These are phyloP conservation scores for Hemibagrus wyckioides DNA, from an alignment of 2,113 vertebrate genomes.

Conservation along the genomic window DNA sequence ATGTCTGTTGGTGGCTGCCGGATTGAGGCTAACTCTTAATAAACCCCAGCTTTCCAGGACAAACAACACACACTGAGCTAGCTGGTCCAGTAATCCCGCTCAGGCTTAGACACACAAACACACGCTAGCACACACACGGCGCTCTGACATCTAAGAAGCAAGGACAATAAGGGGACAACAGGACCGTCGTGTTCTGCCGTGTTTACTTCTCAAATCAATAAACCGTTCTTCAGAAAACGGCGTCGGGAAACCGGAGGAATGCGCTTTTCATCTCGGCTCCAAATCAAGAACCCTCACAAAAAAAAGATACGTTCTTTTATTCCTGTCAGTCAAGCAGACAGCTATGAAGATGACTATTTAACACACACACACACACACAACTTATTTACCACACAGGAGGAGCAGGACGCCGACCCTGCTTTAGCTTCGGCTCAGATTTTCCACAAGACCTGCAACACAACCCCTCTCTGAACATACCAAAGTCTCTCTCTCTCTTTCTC, in stretches of 20 bases:
- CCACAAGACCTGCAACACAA: conserved; percentile 44
- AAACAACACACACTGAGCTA: conserved; percentile 39
- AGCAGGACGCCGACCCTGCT: conserved; percentile 25
- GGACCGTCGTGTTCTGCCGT: neutral
- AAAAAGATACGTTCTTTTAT: conserved; percentile 31
- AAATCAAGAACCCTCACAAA: too few relatives aligned
- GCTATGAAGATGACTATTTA: neutral
- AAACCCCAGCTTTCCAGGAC: conserved; percentile 67
- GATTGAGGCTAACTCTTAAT: conserved; percentile 82
- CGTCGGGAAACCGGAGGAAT: neutral
- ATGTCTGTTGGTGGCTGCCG: conserved; percentile 83
- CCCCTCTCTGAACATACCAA: conserved; percentile 3
- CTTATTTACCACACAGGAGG: conserved; percentile 33
- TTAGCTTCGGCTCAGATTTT: conserved; percentile 40
- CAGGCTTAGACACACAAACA: conserved; percentile 19
- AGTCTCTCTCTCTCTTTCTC: neutral
- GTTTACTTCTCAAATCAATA: conserved; percentile 21
- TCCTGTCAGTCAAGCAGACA: conserved; percentile 23
- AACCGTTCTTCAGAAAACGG: neutral
- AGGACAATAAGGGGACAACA: neutral
- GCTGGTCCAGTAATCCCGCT: conserved; percentile 40
- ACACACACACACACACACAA: neutral
- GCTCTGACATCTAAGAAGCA: neutral
- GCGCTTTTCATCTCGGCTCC: too few relatives aligned
- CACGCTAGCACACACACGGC: neutral